A percentile compares a stretch with the other conserved stretches of the same genome.
These are phyloP conservation scores for Galeruca laticollis DNA, from an alignment of 2,888 invertebrate species.

Conservation along the genomic window DNA sequence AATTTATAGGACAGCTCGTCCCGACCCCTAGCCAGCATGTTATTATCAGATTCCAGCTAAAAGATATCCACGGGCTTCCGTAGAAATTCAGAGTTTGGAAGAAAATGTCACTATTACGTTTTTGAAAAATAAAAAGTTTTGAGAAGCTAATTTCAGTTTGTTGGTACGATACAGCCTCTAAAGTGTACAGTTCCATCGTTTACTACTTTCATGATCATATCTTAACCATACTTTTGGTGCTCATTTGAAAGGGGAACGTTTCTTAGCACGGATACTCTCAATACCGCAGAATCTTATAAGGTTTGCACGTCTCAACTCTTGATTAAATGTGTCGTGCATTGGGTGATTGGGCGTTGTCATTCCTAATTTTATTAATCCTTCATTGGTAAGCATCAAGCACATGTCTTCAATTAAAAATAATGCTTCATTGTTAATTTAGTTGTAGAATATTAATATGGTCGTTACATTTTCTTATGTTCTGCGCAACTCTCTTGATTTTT, in stretches of 20 bases:
- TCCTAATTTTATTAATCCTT: constrained; percentile 1
- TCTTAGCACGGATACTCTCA: no score
- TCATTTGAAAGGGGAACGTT: no score
- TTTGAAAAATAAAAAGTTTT: background rate
- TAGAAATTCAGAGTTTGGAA: background rate
- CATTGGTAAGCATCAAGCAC: constrained; percentile 8
- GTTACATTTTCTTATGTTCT: no score
- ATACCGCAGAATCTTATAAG: background rate
- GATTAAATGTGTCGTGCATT: constrained; percentile 3
- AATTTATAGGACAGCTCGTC: constrained; percentile 25
- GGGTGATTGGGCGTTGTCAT: constrained; percentile 7
- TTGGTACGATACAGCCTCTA: no score
- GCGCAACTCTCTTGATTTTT: no score
- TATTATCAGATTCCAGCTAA: constrained; percentile 23
- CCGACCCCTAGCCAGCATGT: constrained; percentile 11
- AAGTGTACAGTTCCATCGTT: constrained; percentile 12
- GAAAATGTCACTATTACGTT: background rate
- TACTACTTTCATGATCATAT: constrained; percentile 16
- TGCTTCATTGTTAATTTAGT: constrained; percentile 14
- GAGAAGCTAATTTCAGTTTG: no score
- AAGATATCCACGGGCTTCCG: background rate
- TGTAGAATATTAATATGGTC: no score
- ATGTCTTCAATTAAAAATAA: no score
- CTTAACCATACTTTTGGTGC: constrained; percentile 25
- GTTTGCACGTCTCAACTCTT: constrained; percentile 4